Evolutionary conservation across 2,888 invertebrate genomes (phyloP).

Genomic region (Brenthis ino): DNA sequence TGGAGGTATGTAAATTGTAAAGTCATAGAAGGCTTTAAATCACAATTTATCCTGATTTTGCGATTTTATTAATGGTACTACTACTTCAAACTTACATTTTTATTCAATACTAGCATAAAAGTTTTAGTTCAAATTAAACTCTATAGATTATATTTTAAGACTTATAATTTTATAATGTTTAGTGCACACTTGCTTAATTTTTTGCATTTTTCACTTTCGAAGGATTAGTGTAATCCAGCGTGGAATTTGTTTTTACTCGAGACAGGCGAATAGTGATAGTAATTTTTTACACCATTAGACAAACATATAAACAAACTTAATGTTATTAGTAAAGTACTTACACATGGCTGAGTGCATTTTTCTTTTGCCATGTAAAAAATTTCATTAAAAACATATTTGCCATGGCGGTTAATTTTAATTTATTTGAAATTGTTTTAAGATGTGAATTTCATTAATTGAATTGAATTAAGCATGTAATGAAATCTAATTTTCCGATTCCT

Average conservation of each 20-base stretch:
- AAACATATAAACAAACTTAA: constrained; percentile 26
- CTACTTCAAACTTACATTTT: neutral
- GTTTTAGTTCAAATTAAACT: neutral
- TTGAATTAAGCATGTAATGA: too few relatives aligned
- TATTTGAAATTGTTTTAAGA: too few relatives aligned
- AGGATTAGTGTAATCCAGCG: constrained; percentile 41
- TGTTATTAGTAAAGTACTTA: constrained; percentile 18
- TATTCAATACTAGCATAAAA: neutral
- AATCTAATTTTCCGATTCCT: too few relatives aligned
- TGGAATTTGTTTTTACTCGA: constrained; percentile 40
- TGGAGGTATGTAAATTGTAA: too few relatives aligned
- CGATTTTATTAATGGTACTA: neutral
- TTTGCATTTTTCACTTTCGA: constrained; percentile 14
- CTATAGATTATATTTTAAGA: neutral
- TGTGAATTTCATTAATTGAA: too few relatives aligned
- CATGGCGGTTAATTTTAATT: too few relatives aligned
- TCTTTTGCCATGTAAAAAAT: neutral
- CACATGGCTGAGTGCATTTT: neutral
- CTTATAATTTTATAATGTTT: constrained; percentile 27
- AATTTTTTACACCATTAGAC: constrained; percentile 25
- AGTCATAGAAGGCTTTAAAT: too few relatives aligned
- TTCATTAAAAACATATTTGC: too few relatives aligned
- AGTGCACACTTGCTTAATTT: constrained; percentile 38
- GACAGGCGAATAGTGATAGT: constrained; percentile 30
- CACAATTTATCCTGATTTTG: too few relatives aligned